A percentile compares a stretch with the other conserved stretches of the same genome.
phyloP scores from a whole-genome alignment of 2,888 invertebrate genomes.

The Rhabditoides inermis region DNA sequence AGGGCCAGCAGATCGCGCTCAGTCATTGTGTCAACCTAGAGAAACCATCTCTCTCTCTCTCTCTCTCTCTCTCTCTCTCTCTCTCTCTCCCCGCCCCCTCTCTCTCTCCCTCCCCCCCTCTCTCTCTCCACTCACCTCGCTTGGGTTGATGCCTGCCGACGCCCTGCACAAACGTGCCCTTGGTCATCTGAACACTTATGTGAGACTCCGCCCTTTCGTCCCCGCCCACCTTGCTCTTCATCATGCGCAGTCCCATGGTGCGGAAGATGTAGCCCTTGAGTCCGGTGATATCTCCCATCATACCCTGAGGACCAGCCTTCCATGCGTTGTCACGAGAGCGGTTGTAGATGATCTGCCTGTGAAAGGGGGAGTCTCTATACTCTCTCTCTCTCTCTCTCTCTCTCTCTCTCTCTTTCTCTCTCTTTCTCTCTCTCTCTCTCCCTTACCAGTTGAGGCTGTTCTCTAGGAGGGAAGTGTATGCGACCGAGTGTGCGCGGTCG shows the following conservation, averaged over 20 bases:
- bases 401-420: conserved; percentile 1
- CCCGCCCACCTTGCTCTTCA: too few species aligned
- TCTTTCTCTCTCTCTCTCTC: not conserved
- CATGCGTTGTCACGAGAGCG: too few species aligned
- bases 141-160: not conserved
- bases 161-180: not conserved
- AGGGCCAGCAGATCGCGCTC: too few species aligned
- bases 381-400: not conserved
- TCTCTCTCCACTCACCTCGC: not conserved
- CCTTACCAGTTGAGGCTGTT: not conserved
- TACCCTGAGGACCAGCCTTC: too few species aligned
- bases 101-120: not conserved
- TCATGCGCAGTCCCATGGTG: too few species aligned
- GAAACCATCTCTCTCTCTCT: not conserved
- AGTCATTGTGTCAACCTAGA: too few species aligned
- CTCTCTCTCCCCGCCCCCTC: not conserved
- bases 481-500: too few species aligned
- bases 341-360: too few species aligned
- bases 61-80: not conserved
- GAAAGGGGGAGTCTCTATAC: conserved; percentile 34
- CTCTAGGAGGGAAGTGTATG: not conserved
- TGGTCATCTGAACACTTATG: not conserved
- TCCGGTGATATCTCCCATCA: too few species aligned
- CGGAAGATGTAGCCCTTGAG: too few species aligned
- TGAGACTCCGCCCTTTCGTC: too few species aligned